Evolutionary conservation across 1,140 invertebrate genomes (phyloP).

Genomic region (Solen grandis): DNA sequence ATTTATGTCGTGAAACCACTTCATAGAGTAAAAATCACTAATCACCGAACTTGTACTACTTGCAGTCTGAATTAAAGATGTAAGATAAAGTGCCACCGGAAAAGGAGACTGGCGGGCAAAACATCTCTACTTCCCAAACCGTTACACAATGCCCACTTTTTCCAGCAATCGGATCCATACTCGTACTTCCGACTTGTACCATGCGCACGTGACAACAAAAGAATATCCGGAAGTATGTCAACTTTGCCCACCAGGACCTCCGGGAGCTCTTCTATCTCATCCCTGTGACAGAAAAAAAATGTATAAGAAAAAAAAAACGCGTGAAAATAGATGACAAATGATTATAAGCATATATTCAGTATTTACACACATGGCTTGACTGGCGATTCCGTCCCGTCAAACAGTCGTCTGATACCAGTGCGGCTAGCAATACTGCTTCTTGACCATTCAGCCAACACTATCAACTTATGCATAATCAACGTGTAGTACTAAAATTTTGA

Average conservation of each 20-base stretch:
- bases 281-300: constrained; percentile 1
- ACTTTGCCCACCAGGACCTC: neutral
- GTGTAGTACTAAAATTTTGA: no score
- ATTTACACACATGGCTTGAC: no score
- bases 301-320: neutral
- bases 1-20: neutral
- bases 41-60: neutral
- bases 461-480: no score
- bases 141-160: constrained; percentile 2
- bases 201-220: neutral
- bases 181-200: constrained; percentile 8
- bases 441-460: no score
- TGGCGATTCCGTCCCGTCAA: no score
- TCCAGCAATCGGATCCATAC: neutral
- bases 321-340: no score
- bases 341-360: no score
- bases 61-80: constrained; percentile 15
- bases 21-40: neutral
- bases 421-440: no score
- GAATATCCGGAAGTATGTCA: neutral
- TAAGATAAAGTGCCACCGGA: constrained; percentile 10
- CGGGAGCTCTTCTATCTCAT: constrained; percentile 23
- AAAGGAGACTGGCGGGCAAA: constrained; percentile 20
- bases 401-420: no score
- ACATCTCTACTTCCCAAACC: neutral